Base-by-base conservation (phyloP, 2,113 vertebrate species). In the Numida meleagris region DNA sequence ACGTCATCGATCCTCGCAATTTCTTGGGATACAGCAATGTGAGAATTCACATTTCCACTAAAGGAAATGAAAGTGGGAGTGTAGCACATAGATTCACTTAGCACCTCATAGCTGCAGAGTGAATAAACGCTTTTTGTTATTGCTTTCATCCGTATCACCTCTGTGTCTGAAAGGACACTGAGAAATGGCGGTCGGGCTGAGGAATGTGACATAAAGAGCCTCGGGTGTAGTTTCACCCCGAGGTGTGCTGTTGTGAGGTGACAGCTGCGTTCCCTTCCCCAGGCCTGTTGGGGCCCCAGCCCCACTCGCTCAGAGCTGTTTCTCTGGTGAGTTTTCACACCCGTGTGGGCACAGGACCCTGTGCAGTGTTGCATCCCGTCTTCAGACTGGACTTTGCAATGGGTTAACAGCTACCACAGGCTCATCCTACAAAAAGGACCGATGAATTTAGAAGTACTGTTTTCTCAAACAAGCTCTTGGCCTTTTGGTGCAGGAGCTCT, bases 301-400 rank as follows among this genome's bases (percentile, higher is more conserved):
- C 40, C 33, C 23, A 7, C 14, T 33, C 2, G 3, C 7, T 4
- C 3, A 3, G 4, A 1, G 12, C n/a, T 7, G 27, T 11, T 62
- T 62, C 29, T 66, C 3, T 4, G 8, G 45, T 8, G n/a, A 6
- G 13, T 68, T 86, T 82, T 65, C 66, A 29, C 1, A 10, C 2
- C 38, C 4, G 12, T 15, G 57, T 21, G 5, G 46, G 15, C 4
- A 33, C 20, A 16, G 33, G 21, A 8, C 4, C 19, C 17, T 8
- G 18, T 2, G 3, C 10, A 3, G 29, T 13, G 14, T 11, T 46
- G 53, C 0, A 4, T 8, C 45, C 1, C 1, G 3, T 8, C 24
- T 51, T 63, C 14, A 6, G 2, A 3, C 8, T 2, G 4, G 6
- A 1, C n/a, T 51, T 61, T 31, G 40, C 59, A 17, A 18, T 2